Conservation (phyloP, 1,140 invertebrate genomes). For the Zaprionus ornatus region DNA sequence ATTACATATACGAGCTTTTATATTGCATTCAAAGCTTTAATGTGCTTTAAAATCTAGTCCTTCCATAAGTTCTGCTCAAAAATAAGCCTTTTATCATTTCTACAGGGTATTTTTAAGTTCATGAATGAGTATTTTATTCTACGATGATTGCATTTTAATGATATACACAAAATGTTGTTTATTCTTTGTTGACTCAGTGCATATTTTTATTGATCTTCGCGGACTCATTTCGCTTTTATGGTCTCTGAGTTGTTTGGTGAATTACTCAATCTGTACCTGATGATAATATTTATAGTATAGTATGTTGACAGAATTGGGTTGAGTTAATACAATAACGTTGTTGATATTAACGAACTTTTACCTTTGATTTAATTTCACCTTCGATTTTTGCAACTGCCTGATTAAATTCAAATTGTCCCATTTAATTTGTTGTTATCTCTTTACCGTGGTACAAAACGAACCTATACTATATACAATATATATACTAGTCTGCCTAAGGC, state of each 20-base stretch:
- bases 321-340: constrained; percentile 17
- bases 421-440: constrained; percentile 18
- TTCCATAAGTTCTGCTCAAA: no score
- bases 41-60: background rate
- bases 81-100: background rate
- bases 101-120: background rate
- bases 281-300: background rate
- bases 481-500: background rate
- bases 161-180: background rate
- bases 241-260: background rate
- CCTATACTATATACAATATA: constrained; percentile 10
- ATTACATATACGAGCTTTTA: background rate
- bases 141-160: background rate
- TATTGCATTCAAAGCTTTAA: background rate
- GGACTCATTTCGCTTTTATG: background rate
- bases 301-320: background rate
- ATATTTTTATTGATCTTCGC: background rate
- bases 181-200: background rate
- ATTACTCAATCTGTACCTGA: background rate
- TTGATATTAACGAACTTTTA: constrained; percentile 37
- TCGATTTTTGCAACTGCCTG: background rate
- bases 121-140: background rate
- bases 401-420: constrained; percentile 34
- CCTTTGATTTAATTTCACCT: constrained; percentile 36
- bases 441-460: background rate